Percentiles rank a stretch among this genome's conserved stretches.
These are phyloP conservation scores for Caenorhabditis latens DNA, from an alignment of 1,140 invertebrate species.

Conservation along the genomic window DNA sequence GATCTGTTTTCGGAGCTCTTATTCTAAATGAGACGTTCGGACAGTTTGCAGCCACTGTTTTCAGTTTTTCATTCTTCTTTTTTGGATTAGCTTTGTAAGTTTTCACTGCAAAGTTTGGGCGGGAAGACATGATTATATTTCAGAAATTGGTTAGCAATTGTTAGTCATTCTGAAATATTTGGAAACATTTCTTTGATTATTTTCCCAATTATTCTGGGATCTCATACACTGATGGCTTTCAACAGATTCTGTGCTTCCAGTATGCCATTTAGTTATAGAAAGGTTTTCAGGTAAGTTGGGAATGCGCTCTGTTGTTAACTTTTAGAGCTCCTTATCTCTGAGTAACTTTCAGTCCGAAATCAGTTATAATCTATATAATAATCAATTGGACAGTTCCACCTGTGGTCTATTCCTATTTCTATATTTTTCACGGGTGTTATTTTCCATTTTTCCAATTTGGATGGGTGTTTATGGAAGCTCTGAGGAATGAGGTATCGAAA, in stretches of 20 bases:
- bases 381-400: conserved; percentile 13
- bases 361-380: not conserved
- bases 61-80: conserved; percentile 6
- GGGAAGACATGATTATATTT: not conserved
- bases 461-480: conserved; percentile 33
- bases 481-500: not conserved
- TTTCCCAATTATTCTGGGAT: conserved; percentile 1
- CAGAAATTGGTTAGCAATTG: not conserved
- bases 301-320: not conserved
- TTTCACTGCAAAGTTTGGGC: not conserved
- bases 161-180: conserved; percentile 1
- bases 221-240: conserved; percentile 8
- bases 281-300: not conserved
- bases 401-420: not conserved
- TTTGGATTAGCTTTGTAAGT: not conserved
- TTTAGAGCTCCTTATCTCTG: too few relatives aligned
- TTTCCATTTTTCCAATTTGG: conserved; percentile 32
- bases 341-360: not conserved
- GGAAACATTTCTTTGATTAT: not conserved
- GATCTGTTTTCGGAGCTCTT: not conserved
- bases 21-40: conserved; percentile 14
- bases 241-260: conserved; percentile 28
- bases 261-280: conserved; percentile 9
- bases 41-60: not conserved
- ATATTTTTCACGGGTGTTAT: not conserved